Percentiles rank a stretch among this genome's conserved stretches.
Conservation (phyloP, 2,888 invertebrate species). For the Noctua pronuba region DNA sequence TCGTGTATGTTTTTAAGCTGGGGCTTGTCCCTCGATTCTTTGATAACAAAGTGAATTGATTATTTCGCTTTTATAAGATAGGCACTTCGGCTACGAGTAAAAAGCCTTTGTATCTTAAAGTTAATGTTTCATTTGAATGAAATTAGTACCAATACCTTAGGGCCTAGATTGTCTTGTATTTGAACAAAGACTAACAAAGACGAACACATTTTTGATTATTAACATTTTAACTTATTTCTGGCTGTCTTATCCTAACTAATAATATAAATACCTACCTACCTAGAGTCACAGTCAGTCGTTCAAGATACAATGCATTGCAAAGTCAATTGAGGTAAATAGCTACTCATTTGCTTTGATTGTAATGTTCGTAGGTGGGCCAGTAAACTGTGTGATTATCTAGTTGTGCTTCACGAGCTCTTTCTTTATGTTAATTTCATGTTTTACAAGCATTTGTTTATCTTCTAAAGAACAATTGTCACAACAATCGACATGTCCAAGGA, state of each 20-base stretch:
- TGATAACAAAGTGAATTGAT: slow-evolving; percentile 25
- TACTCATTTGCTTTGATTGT: slow-evolving; percentile 5
- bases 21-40: slow-evolving; percentile 1
- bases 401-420: not conserved
- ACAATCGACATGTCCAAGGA: not conserved
- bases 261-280: not conserved
- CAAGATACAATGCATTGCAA: slow-evolving; percentile 8
- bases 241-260: too few relatives aligned
- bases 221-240: too few relatives aligned
- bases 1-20: slow-evolving; percentile 3
- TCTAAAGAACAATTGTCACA: not conserved
- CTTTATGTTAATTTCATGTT: not conserved
- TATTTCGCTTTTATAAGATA: not conserved
- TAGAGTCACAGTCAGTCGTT: not conserved
- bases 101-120: not conserved
- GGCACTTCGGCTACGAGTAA: not conserved
- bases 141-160: not conserved
- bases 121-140: not conserved
- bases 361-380: not conserved
- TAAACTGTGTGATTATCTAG: slow-evolving; percentile 28
- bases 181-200: not conserved
- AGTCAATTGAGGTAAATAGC: slow-evolving; percentile 44
- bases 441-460: not conserved
- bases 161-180: not conserved
- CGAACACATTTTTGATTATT: not conserved